phyloP scores from a whole-genome alignment of 2,113 vertebrate species.

The Athene cunicularia region DNA sequence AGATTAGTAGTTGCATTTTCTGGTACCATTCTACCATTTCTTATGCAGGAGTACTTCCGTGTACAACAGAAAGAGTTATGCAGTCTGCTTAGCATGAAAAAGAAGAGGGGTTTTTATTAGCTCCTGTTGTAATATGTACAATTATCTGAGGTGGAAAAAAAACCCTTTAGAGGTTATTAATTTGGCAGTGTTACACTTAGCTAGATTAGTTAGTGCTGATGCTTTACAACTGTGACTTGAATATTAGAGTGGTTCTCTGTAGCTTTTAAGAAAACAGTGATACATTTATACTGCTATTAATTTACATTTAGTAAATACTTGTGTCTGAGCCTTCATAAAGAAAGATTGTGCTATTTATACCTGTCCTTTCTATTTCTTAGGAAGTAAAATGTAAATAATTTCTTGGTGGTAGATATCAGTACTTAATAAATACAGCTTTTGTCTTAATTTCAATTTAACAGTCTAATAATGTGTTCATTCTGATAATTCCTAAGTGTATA shows the following conservation, averaged over 20 bases:
- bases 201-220: not conserved
- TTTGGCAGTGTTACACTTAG: not conserved
- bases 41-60: not conserved
- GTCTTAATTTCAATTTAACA: not conserved
- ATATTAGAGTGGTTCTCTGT: not conserved
- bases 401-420: not conserved
- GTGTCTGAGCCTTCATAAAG: not conserved
- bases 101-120: not conserved
- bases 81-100: not conserved
- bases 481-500: not conserved
- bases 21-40: not conserved
- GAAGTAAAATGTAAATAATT: not conserved
- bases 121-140: not conserved
- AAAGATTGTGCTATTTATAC: not conserved
- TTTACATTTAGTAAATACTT: not conserved
- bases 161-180: rapidly evolving
- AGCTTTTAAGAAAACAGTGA: not conserved
- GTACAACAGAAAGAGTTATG: not conserved
- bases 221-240: not conserved
- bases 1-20: not conserved
- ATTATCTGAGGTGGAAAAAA: not conserved
- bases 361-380: not conserved
- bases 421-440: not conserved
- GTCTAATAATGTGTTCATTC: not conserved
- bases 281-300: not conserved